phyloP scores from a whole-genome alignment of 2,797 vertebrate genomes.

The Sebastes ruberrimus region DNA sequence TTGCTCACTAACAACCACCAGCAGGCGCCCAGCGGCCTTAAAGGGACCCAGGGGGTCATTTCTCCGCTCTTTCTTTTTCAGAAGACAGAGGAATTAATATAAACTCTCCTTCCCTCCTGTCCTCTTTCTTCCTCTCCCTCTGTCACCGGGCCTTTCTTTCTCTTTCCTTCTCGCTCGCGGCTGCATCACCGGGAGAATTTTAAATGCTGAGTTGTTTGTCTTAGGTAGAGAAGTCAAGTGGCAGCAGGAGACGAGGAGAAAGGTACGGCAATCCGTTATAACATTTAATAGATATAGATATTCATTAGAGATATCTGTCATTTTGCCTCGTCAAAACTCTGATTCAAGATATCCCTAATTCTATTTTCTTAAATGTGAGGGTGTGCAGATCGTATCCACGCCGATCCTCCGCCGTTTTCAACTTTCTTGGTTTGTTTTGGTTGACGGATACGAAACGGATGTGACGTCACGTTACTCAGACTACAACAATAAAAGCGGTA shows the following conservation, averaged over 20 bases:
- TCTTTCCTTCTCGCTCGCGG: conserved; percentile 77
- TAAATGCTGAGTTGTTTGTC: conserved; percentile 95
- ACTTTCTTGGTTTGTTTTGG: too few relatives aligned
- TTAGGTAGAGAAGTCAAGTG: conserved; percentile 73
- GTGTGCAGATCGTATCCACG: too few relatives aligned
- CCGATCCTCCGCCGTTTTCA: too few relatives aligned
- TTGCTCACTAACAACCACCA: conserved; percentile 78
- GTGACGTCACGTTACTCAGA: too few relatives aligned
- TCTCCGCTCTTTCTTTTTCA: conserved; percentile 88
- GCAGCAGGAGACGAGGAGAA: conserved; percentile 28
- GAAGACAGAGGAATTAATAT: conserved; percentile 91
- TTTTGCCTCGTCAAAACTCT: too few relatives aligned
- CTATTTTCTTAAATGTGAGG: accelerated
- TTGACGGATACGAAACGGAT: too few relatives aligned
- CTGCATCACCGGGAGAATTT: conserved; percentile 89
- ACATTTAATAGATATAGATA: too few relatives aligned
- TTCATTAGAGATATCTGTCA: too few relatives aligned
- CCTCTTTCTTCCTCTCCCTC: conserved; percentile 2
- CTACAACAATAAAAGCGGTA: too few relatives aligned
- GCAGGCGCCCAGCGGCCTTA: conserved; percentile 88
- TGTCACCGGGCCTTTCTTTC: conserved; percentile 16
- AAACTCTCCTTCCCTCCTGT: conserved; percentile 56
- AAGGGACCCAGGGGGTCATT: conserved; percentile 89
- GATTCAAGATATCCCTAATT: too few relatives aligned
- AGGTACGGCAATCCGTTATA: background rate